These are phyloP conservation scores for Bucco capensis DNA, from an alignment of 2,113 vertebrate genomes.

Conservation along the genomic window DNA sequence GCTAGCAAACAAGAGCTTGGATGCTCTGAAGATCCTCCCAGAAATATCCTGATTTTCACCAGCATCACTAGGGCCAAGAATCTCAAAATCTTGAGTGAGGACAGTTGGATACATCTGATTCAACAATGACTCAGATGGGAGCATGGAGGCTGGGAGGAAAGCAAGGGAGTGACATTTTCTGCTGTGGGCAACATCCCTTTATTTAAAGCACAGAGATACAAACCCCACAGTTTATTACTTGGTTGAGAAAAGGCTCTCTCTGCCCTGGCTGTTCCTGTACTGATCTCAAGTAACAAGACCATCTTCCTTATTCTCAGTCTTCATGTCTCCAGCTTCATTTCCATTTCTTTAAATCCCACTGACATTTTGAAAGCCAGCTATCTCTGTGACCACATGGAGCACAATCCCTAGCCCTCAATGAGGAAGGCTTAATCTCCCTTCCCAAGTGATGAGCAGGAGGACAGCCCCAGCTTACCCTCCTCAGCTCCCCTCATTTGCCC, in stretches of 20 bases:
- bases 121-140: conserved; percentile 17
- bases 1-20: not conserved
- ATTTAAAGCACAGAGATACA: not conserved
- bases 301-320: not conserved
- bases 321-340: not conserved
- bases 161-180: conserved; percentile 25
- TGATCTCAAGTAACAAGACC: not conserved
- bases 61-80: not conserved
- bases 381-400: not conserved
- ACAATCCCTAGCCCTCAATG: not conserved
- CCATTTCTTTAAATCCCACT: conserved; percentile 6
- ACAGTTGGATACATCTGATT: conserved; percentile 19
- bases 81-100: not conserved
- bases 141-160: not conserved
- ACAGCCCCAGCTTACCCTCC: not conserved
- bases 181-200: not conserved
- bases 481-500: not conserved
- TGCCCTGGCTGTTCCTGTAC: not conserved
- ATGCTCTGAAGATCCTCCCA: not conserved
- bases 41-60: not conserved
- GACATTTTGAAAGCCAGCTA: not conserved
- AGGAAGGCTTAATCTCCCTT: not conserved
- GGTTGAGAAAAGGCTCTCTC: not conserved
- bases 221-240: not conserved
- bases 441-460: not conserved